Conservation (phyloP, 2,797 vertebrate genomes). For the Coccyzus lansbergi region DNA sequence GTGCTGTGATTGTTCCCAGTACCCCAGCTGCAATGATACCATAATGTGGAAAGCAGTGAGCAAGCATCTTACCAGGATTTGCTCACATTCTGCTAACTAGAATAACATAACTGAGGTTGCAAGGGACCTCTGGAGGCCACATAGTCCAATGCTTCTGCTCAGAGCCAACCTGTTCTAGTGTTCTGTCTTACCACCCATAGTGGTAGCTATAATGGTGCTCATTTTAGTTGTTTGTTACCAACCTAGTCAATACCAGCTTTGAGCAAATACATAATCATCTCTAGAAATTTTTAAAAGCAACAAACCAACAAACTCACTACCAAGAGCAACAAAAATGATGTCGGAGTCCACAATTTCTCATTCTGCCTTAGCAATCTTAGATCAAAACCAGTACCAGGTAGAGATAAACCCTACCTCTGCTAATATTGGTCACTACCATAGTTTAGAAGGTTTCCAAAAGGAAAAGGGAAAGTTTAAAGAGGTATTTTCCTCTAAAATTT, state of each 20-base stretch:
- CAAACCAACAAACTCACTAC: background rate
- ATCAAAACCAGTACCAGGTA: background rate
- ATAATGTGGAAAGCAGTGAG: background rate
- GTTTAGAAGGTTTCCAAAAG: background rate
- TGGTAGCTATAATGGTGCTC: background rate
- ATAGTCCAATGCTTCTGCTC: fast-evolving
- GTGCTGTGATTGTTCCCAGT: background rate
- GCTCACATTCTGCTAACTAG: fast-evolving
- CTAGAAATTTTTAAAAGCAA: background rate
- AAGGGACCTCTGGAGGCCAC: background rate
- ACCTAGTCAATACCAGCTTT: background rate
- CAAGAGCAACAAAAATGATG: background rate
- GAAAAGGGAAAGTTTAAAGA: background rate
- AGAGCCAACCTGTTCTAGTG: background rate
- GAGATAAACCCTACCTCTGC: background rate
- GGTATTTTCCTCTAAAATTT: background rate
- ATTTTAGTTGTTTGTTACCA: background rate
- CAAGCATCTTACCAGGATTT: background rate
- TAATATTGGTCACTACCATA: background rate
- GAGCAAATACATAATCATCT: background rate
- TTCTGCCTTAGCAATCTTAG: background rate
- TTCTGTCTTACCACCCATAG: background rate
- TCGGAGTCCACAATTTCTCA: background rate
- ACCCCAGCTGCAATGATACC: background rate
- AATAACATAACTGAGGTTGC: background rate